Percentiles rank a stretch among this genome's conserved stretches.
Conservation (phyloP, 2,888 invertebrate species). For the Pardosa pseudoannulata region DNA sequence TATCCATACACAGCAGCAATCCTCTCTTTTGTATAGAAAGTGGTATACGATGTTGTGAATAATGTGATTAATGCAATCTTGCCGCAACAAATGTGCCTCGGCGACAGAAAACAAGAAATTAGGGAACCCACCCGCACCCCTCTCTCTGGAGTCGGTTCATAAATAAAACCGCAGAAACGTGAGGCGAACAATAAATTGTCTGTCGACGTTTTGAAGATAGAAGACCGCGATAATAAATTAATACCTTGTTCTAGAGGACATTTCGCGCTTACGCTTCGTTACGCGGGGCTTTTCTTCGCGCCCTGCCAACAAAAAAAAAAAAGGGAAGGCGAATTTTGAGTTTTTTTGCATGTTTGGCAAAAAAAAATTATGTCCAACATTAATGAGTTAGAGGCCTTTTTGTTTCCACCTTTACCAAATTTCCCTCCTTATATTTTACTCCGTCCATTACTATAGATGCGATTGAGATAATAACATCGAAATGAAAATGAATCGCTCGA, state of each 20-base stretch:
- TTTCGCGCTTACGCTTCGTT: constrained; percentile 66
- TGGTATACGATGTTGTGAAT: constrained; percentile 70
- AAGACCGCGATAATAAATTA: constrained; percentile 70
- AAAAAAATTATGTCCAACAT: too few species aligned
- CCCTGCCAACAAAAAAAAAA: constrained; percentile 23
- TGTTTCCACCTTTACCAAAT: too few species aligned
- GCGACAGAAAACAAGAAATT: constrained; percentile 72
- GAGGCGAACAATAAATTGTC: constrained; percentile 71
- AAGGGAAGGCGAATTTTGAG: constrained; percentile 30
- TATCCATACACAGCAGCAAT: constrained; percentile 23
- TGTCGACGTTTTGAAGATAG: constrained; percentile 67
- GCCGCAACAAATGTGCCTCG: constrained; percentile 70
- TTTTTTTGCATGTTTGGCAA: too few species aligned
- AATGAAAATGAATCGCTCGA: too few species aligned
- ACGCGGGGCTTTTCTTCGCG: constrained; percentile 55
- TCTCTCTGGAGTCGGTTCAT: constrained; percentile 49
- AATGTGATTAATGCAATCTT: constrained; percentile 71
- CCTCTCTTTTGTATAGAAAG: constrained; percentile 68
- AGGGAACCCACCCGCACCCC: constrained; percentile 42
- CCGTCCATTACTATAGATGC: too few species aligned
- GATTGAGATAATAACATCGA: too few species aligned
- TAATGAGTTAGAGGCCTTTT: too few species aligned
- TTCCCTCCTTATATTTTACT: too few species aligned
- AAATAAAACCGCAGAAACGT: constrained; percentile 71
- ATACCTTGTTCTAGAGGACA: constrained; percentile 70